These are phyloP conservation scores for Vespertilio murinus DNA, from an alignment of 2,797 vertebrate genomes.

Conservation along the genomic window DNA sequence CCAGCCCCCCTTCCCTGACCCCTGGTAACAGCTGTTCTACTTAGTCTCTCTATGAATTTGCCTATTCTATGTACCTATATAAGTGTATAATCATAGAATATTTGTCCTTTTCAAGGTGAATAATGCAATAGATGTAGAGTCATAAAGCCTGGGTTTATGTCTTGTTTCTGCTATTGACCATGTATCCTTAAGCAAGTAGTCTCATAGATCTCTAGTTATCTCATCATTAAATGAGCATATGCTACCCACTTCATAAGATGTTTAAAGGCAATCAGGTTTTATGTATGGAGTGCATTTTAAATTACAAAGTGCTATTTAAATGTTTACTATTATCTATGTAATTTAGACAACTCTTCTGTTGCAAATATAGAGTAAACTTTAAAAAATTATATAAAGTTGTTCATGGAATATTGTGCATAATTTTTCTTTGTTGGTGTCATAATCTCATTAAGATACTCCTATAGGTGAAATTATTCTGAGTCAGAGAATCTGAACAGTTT, in stretches of 20 bases:
- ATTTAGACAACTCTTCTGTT: neutral
- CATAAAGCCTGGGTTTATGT: neutral
- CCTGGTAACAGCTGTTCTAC: neutral
- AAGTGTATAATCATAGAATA: neutral
- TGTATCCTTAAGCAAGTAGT: neutral
- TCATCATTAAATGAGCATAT: neutral
- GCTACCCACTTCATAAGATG: neutral
- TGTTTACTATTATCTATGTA: neutral
- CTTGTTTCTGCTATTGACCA: neutral
- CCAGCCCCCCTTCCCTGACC: neutral
- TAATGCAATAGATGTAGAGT: neutral
- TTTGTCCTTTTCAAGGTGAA: constrained; percentile 2
- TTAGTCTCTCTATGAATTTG: neutral
- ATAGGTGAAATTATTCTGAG: neutral
- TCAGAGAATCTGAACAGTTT: neutral
- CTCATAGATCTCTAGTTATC: neutral
- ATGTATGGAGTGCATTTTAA: neutral
- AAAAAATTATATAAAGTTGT: constrained; percentile 3
- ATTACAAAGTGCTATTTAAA: constrained; percentile 14
- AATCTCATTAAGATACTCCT: neutral
- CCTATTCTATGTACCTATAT: neutral
- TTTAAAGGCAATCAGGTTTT: neutral
- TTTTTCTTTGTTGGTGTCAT: constrained; percentile 20
- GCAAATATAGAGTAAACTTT: neutral
- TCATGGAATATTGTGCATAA: neutral